phyloP scores from a whole-genome alignment of 2,113 vertebrate species.

The Nothoprocta pentlandii region DNA sequence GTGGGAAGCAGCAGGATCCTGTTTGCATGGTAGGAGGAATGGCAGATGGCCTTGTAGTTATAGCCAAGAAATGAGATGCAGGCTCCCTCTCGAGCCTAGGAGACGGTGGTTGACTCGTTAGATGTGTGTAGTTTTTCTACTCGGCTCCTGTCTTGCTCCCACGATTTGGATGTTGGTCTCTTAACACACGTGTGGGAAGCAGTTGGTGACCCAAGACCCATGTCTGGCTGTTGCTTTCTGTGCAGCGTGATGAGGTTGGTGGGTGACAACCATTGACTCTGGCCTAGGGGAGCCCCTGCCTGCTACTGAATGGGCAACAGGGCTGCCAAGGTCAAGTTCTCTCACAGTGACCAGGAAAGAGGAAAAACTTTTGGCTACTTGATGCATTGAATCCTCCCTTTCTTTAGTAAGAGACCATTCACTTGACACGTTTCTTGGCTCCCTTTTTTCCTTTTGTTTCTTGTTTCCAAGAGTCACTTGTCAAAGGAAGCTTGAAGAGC shows the following conservation, averaged over 20 bases:
- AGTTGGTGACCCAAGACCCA: fast-evolving
- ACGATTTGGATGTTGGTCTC: fast-evolving
- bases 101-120: not conserved
- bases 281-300: fast-evolving
- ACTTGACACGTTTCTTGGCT: not conserved
- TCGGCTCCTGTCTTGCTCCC: not conserved
- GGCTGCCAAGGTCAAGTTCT: not conserved
- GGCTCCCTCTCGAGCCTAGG: not conserved
- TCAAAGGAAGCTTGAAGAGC: not conserved
- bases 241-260: fast-evolving
- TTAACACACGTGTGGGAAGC: fast-evolving
- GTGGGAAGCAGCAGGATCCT: not conserved
- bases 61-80: not conserved
- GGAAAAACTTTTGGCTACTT: not conserved
- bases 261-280: not conserved
- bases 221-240: not conserved
- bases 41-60: slow-evolving; percentile 14
- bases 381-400: not conserved
- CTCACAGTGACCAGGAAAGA: not conserved
- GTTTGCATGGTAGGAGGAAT: slow-evolving; percentile 7
- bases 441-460: not conserved
- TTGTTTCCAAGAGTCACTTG: not conserved
- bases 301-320: not conserved
- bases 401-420: not conserved
- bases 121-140: not conserved